Conservation (phyloP, 2,797 vertebrate genomes). For the Ptychadena robeensis region DNA sequence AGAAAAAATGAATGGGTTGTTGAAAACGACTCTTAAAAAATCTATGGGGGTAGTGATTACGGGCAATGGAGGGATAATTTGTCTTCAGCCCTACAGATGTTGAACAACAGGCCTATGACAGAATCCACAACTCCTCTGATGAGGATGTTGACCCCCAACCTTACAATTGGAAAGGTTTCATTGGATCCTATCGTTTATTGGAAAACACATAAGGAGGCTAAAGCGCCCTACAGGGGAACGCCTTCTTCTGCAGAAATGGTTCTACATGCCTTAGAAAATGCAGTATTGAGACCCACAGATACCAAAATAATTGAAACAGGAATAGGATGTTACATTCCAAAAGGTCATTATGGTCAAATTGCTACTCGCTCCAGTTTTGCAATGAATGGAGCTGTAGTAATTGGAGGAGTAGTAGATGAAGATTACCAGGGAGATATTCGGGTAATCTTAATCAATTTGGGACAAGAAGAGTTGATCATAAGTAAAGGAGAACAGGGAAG, state of each 20-base stretch:
- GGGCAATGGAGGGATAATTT: constrained; percentile 1
- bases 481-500: neutral
- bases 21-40: neutral
- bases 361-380: neutral
- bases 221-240: neutral
- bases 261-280: neutral
- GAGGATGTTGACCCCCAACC: constrained; percentile 2
- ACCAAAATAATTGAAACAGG: neutral
- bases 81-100: neutral
- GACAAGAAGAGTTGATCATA: neutral
- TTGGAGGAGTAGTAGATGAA: neutral
- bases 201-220: neutral
- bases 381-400: neutral
- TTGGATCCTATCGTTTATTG: neutral
- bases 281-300: neutral
- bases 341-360: neutral
- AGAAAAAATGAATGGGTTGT: neutral
- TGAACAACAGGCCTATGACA: constrained; percentile 1
- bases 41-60: neutral
- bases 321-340: neutral
- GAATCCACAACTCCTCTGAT: neutral
- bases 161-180: neutral
- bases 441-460: neutral
- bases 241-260: neutral
- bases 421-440: neutral